These are phyloP conservation scores for Petromus typicus DNA, from an alignment of 2,113 vertebrate genomes.

Conservation along the genomic window DNA sequence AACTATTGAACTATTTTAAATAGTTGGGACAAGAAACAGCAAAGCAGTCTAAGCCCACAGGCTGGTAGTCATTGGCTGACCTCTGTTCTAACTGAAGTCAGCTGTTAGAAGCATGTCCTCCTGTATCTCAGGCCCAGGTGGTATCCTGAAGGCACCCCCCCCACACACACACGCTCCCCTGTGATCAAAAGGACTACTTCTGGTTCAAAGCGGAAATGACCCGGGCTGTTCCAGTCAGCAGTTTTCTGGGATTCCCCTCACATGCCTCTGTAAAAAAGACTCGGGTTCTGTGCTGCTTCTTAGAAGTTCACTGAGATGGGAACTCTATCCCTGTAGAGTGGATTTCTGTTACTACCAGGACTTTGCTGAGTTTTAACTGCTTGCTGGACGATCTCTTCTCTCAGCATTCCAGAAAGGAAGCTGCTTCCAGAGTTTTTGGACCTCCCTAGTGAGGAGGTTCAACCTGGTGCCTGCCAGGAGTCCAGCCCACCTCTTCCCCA, in stretches of 20 bases:
- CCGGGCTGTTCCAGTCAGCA: accelerated
- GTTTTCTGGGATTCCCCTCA: not conserved
- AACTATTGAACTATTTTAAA: not conserved
- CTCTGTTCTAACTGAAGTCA: not conserved
- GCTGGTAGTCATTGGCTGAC: accelerated
- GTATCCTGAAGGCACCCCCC: too few species aligned
- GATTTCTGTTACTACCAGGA: not conserved
- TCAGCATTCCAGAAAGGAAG: not conserved
- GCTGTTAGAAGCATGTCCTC: not conserved
- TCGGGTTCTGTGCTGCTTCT: not conserved
- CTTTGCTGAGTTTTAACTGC: not conserved
- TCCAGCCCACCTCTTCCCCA: too few species aligned
- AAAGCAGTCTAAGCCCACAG: not conserved
- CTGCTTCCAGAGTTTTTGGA: not conserved
- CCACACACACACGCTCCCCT: accelerated
- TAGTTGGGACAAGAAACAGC: not conserved
- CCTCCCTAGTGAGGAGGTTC: not conserved
- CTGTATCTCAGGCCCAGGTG: accelerated
- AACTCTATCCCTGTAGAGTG: not conserved
- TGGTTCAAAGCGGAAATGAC: not conserved
- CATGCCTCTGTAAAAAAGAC: accelerated
- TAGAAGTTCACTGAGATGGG: accelerated
- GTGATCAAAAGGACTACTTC: not conserved
- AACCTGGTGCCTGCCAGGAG: too few species aligned
- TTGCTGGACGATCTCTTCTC: not conserved